phyloP scores from a whole-genome alignment of 2,113 vertebrate species.

The Lonchura striata region DNA sequence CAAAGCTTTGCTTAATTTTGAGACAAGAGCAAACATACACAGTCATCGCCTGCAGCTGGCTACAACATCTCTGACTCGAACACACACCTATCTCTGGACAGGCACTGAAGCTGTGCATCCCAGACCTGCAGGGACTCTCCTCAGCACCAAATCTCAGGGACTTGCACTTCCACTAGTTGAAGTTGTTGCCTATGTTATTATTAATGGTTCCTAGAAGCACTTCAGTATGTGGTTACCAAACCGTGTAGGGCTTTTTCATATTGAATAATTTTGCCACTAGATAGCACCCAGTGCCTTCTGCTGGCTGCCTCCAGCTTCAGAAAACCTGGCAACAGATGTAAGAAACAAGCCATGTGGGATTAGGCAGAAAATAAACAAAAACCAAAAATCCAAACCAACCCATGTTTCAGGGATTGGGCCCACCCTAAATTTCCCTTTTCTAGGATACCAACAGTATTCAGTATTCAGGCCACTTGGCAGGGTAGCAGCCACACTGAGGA shows the following conservation, averaged over 20 bases:
- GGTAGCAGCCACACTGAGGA: background rate
- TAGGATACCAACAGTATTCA: background rate
- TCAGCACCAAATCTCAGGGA: background rate
- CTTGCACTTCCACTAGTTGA: background rate
- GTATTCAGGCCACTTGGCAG: background rate
- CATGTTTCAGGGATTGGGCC: accelerated
- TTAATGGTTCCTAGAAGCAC: no score
- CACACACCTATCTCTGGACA: background rate
- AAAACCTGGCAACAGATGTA: background rate
- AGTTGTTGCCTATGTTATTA: background rate
- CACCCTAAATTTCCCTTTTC: background rate
- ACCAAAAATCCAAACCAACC: background rate
- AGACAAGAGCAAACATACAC: background rate
- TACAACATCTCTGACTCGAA: background rate
- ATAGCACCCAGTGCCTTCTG: background rate
- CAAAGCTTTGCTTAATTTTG: background rate
- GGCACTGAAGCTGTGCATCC: background rate
- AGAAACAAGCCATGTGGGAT: background rate
- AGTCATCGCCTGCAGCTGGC: background rate
- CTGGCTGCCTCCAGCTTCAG: background rate
- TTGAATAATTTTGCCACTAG: background rate
- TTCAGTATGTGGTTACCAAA: accelerated
- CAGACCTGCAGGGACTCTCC: accelerated
- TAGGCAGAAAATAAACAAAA: background rate
- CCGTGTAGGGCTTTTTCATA: background rate